Evolutionary conservation across 2,888 invertebrate genomes (phyloP).

Genomic region (Galerucella calmariensis): DNA sequence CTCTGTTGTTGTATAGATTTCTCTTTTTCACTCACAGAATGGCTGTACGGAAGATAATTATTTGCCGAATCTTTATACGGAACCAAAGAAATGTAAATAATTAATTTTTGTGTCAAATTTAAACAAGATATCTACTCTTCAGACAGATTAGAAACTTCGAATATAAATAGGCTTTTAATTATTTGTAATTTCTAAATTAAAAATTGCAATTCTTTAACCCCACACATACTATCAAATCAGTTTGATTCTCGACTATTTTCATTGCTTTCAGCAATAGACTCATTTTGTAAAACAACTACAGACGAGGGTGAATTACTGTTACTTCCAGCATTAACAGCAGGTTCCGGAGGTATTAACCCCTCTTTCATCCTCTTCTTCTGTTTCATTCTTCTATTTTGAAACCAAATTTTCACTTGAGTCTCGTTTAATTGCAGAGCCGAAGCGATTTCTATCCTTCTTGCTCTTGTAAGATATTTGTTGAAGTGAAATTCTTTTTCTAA

Average conservation of each 20-base stretch:
- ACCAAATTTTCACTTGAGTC: constrained; percentile 97
- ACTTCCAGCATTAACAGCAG: constrained; percentile 60
- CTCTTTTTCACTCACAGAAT: too few species aligned
- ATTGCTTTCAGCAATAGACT: constrained; percentile 68
- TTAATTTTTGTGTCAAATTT: too few species aligned
- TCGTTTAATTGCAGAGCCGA: constrained; percentile 96
- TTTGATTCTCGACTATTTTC: constrained; percentile 81
- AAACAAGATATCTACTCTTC: too few species aligned
- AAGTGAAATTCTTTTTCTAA: constrained; percentile 99
- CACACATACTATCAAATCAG: constrained; percentile 36
- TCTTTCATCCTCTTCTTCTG: constrained; percentile 98
- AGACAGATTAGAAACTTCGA: too few species aligned
- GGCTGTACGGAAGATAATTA: too few species aligned
- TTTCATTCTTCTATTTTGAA: constrained; percentile 98
- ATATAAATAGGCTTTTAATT: neutral
- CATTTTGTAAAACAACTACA: constrained; percentile 59
- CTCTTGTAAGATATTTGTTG: constrained; percentile 97
- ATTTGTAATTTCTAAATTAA: constrained; percentile 30
- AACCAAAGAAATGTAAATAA: too few species aligned
- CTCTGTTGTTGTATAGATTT: too few species aligned
- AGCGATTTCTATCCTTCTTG: constrained; percentile 97
- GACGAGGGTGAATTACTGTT: constrained; percentile 66
- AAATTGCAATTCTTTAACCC: constrained; percentile 35
- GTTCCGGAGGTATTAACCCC: constrained; percentile 75
- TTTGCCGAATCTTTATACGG: too few species aligned